phyloP scores from a whole-genome alignment of 2,888 invertebrate species.

The Anoplius nigerrimus region DNA sequence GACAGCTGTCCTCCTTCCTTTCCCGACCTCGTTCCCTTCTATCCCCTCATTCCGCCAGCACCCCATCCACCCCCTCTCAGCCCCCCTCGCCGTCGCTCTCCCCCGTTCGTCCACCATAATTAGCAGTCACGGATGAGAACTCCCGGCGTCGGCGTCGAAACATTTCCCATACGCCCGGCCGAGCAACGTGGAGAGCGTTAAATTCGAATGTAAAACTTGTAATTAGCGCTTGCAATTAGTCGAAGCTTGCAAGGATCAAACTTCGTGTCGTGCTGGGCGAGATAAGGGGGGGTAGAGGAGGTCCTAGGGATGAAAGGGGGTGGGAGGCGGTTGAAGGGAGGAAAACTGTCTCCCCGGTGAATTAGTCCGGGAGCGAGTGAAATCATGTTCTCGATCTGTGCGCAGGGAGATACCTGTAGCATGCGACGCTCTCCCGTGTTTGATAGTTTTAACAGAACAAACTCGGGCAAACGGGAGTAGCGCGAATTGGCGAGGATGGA shows the following conservation, averaged over 20 bases:
- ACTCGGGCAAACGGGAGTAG: neutral
- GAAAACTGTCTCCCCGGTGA: neutral
- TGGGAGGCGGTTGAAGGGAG: neutral
- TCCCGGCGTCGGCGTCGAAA: constrained; percentile 8
- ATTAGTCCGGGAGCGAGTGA: neutral
- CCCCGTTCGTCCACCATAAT: constrained; percentile 28
- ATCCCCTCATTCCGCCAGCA: neutral
- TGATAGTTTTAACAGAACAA: constrained; percentile 15
- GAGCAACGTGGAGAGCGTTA: constrained; percentile 35
- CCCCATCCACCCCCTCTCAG: neutral
- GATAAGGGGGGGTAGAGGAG: constrained; percentile 10
- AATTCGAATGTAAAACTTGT: constrained; percentile 52
- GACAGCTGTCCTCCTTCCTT: too few relatives aligned
- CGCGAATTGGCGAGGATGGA: too few relatives aligned
- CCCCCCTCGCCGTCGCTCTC: neutral
- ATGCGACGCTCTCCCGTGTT: constrained; percentile 4
- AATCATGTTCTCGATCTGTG: constrained; percentile 1
- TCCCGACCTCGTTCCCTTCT: neutral
- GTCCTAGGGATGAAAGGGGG: neutral
- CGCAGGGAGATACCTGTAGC: constrained; percentile 1
- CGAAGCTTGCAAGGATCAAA: constrained; percentile 44
- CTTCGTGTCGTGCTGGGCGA: constrained; percentile 33
- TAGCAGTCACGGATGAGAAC: constrained; percentile 35
- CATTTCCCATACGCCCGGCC: constrained; percentile 32
- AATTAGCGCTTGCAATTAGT: constrained; percentile 48